Conservation (phyloP, 1,140 invertebrate genomes). For the Leptinotarsa defecta region DNA sequence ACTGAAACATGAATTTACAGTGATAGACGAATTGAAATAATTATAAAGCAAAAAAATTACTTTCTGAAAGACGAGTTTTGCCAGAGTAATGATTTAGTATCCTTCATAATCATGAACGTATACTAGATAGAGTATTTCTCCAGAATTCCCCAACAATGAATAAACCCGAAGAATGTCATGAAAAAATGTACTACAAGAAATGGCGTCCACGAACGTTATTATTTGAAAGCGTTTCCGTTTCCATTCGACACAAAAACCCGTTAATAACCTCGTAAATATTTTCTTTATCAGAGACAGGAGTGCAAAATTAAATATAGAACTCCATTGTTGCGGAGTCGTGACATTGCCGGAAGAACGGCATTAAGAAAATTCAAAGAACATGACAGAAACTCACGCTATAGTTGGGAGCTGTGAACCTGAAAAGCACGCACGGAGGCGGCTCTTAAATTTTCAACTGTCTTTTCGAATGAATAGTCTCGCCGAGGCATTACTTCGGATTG, state of each 20-base stretch:
- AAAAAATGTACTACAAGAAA: neutral
- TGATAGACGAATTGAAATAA: no score
- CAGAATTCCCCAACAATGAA: neutral
- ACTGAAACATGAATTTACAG: no score
- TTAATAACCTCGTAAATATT: constrained; percentile 9
- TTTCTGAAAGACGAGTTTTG: no score
- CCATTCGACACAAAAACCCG: constrained; percentile 1
- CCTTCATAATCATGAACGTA: no score
- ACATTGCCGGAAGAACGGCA: constrained; percentile 4
- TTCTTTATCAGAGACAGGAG: neutral
- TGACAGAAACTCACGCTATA: constrained; percentile 5
- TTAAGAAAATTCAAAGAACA: constrained; percentile 9
- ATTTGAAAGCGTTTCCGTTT: constrained; percentile 3
- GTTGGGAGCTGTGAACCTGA: neutral
- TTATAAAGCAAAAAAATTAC: no score
- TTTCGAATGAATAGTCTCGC: neutral
- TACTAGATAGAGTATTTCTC: no score
- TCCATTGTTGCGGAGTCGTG: constrained; percentile 4
- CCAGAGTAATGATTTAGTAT: no score
- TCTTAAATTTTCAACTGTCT: neutral
- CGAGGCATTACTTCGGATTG: neutral
- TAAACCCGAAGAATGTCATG: neutral
- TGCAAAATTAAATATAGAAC: constrained; percentile 4
- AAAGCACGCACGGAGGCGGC: neutral
- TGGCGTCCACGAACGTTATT: neutral